Conservation (phyloP, 2,113 vertebrate genomes). For the Siphamia tubifer region DNA sequence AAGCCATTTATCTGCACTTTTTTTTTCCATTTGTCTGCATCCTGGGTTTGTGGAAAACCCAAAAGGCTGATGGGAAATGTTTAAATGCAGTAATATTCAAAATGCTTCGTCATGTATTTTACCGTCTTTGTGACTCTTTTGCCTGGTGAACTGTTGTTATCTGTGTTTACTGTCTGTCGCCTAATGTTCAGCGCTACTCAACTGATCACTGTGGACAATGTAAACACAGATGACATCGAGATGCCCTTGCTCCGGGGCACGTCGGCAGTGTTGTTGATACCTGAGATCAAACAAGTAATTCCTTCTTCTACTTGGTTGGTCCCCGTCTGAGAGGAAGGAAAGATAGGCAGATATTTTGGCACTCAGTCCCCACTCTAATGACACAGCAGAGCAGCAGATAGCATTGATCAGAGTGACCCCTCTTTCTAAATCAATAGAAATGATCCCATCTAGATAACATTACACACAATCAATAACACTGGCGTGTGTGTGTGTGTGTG, state of each 20-base stretch:
- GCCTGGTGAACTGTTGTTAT: conserved; percentile 6
- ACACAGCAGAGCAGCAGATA: conserved; percentile 71
- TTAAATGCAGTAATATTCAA: too few relatives aligned
- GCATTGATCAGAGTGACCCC: conserved; percentile 72
- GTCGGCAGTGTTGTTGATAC: conserved; percentile 50
- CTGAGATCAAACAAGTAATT: conserved; percentile 46
- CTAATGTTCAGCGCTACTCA: conserved; percentile 15
- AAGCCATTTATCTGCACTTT: too few relatives aligned
- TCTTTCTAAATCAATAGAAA: conserved; percentile 67
- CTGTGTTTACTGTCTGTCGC: conserved; percentile 11
- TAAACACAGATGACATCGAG: conserved; percentile 50
- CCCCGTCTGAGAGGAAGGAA: conserved; percentile 6
- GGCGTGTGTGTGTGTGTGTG: conserved; percentile 1
- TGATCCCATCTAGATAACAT: conserved; percentile 76
- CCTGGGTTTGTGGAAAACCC: too few relatives aligned
- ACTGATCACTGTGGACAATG: not conserved
- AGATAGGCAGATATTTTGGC: conserved; percentile 53
- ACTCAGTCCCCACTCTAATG: conserved; percentile 63
- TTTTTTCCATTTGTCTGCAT: too few relatives aligned
- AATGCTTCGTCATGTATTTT: too few relatives aligned
- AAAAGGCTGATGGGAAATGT: too few relatives aligned
- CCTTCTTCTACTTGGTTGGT: conserved; percentile 3
- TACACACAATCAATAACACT: conserved; percentile 69
- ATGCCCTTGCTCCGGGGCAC: conserved; percentile 62
- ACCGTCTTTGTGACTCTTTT: not conserved